Percentiles rank a stretch among this genome's conserved stretches.
These are phyloP conservation scores for Enteromius argenteus DNA, from an alignment of 2,797 vertebrate species.

Conservation along the genomic window DNA sequence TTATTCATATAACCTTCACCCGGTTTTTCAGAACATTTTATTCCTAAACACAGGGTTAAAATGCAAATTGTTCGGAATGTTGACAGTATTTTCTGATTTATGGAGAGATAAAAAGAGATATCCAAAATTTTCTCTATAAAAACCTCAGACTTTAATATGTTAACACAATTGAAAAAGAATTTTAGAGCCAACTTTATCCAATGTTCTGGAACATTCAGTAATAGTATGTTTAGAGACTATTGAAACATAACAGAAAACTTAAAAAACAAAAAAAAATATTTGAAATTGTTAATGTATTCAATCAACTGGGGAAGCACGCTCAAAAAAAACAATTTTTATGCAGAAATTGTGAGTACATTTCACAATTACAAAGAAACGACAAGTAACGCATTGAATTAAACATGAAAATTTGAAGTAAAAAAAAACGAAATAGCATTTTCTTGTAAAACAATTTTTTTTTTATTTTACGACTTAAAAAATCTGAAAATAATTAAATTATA, in stretches of 20 bases:
- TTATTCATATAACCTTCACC: background rate
- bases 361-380: background rate
- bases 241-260: background rate
- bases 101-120: background rate
- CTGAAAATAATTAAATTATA: background rate
- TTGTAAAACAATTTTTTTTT: background rate
- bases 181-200: background rate
- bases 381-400: background rate
- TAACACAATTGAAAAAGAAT: background rate
- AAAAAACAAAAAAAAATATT: background rate
- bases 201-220: background rate
- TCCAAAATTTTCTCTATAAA: background rate
- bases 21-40: background rate
- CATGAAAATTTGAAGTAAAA: background rate
- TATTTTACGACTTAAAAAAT: background rate
- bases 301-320: background rate
- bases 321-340: background rate
- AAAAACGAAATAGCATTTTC: background rate
- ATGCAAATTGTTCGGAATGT: background rate
- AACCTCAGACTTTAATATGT: background rate
- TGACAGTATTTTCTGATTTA: background rate
- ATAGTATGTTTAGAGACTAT: background rate
- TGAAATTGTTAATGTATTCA: background rate
- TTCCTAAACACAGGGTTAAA: background rate
- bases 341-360: background rate